Evolutionary conservation across 2,888 invertebrate genomes (phyloP), one percentile per base, ranked within the genome.

Genomic region (Cantharis rustica): DNA sequence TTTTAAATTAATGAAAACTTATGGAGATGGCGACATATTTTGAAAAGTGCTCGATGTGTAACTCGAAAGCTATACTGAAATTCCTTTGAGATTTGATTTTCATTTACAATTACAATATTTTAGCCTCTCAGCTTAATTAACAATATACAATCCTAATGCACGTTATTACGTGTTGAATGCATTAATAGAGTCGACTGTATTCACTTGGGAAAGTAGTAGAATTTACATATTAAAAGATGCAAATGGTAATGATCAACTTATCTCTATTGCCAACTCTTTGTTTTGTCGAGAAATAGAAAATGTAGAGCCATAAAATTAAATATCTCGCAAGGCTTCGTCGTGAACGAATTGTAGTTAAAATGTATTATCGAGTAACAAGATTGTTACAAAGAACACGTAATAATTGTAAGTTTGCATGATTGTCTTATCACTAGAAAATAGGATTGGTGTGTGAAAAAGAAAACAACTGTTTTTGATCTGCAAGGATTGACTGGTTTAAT

Each of bases 401-500:
- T n/a, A n/a, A 11, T 23, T 26, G 27, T 68, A 68, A 26, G 27
- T 68, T 68, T 26, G 23, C 27, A 68, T 23, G 27, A 23, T 27
- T 23, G 26, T 68, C 2, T 68, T 23, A 68, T 68, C 27, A 27
- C 16, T 68, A 23, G 47, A 47, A 47, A 47, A 47, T 47, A 47
- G 47, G 47, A 47, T 47, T 47, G 47, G 47, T 47, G 47, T 47
- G 64, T 20, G 64, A 20, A 16, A 63, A 63, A 66, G 13, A 15
- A 66, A n/a, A n/a, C n/a, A n/a, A 66, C 1, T 66, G 64, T 66
- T 20, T 63, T 66, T 66, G 17, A 66, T 66, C 64, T n/a, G 23
- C 64, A 20, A 66, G 20, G 23, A 85, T 83, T 86, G 84, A 86
- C 82, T 86, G 82, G 84, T 81, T 86, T 86, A 87, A 82, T 88